phyloP scores from a whole-genome alignment of 2,113 vertebrate genomes.

The Ctenodactylus gundi region DNA sequence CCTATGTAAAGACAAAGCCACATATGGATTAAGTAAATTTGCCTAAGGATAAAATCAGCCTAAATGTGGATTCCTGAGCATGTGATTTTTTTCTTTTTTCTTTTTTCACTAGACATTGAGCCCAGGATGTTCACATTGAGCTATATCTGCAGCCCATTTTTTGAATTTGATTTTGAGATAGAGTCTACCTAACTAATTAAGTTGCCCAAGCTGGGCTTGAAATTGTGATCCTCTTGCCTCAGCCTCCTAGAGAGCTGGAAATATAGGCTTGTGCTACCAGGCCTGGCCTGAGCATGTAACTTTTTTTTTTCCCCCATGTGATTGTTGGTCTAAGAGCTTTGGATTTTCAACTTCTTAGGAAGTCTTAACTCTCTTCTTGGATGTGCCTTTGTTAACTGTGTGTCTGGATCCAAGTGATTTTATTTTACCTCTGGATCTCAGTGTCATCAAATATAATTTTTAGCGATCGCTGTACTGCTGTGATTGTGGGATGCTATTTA shows the following conservation, averaged over 20 bases:
- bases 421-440: neutral
- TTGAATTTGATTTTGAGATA: too few species aligned
- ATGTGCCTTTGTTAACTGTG: neutral
- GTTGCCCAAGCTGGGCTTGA: too few species aligned
- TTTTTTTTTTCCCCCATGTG: neutral
- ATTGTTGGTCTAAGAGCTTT: neutral
- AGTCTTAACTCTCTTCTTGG: neutral
- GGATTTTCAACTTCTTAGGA: neutral
- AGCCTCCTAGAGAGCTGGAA: too few species aligned
- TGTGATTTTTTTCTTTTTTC: neutral
- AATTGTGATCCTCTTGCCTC: too few species aligned
- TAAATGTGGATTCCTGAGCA: neutral
- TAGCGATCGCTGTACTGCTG: neutral
- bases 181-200: too few species aligned
- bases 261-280: too few species aligned
- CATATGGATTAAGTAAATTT: neutral
- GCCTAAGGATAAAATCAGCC: neutral
- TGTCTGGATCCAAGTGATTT: neutral
- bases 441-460: neutral
- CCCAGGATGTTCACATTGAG: too few species aligned
- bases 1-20: neutral
- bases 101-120: too few species aligned
- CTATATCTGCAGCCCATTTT: too few species aligned
- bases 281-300: neutral
- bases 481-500: neutral